phyloP scores from a whole-genome alignment of 1,140 invertebrate species.

The Microplitis mediator region DNA sequence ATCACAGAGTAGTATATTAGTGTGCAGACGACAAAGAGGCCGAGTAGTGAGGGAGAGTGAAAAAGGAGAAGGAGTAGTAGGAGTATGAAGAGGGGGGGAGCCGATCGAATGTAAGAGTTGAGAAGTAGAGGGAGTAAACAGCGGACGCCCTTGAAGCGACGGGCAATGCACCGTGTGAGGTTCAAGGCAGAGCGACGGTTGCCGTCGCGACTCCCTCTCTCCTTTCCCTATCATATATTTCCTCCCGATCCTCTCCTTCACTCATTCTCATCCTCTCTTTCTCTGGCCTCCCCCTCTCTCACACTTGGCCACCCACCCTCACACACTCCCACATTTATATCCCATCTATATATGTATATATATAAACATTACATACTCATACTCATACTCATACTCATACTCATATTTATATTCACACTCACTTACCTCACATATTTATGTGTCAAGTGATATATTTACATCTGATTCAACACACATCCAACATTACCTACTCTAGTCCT shows the following conservation, averaged over 20 bases:
- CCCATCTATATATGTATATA: neutral
- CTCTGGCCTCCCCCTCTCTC: neutral
- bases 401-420: no score
- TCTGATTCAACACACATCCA: no score
- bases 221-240: slow-evolving; percentile 11
- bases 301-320: neutral
- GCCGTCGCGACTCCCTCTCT: slow-evolving; percentile 50
- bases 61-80: neutral
- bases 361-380: no score
- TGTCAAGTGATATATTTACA: no score
- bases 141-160: slow-evolving; percentile 62
- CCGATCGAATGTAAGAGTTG: slow-evolving; percentile 23
- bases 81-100: slow-evolving; percentile 20
- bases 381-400: no score
- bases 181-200: slow-evolving; percentile 63
- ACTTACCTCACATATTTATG: no score
- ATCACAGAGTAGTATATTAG: neutral
- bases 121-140: slow-evolving; percentile 39
- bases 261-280: no score
- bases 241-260: neutral
- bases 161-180: slow-evolving; percentile 63
- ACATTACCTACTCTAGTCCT: no score
- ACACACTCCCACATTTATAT: neutral
- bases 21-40: neutral
- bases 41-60: neutral